Evolutionary conservation across 2,113 vertebrate species (phyloP).

Genomic region (Cariama cristata): DNA sequence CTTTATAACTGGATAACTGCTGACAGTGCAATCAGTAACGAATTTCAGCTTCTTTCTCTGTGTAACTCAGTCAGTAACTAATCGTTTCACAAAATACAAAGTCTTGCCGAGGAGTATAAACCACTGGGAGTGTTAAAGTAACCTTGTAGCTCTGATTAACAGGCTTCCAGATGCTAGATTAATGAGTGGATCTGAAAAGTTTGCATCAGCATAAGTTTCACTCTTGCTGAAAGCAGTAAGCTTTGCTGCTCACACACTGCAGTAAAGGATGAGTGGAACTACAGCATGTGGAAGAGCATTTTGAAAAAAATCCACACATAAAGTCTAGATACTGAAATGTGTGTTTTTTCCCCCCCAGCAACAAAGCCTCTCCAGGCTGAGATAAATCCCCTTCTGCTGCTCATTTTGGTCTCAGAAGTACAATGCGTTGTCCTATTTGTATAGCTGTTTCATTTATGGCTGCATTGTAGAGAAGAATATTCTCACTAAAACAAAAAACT

Average conservation of each 20-base stretch:
- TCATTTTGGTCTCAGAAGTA: slow-evolving; percentile 34
- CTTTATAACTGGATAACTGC: background rate
- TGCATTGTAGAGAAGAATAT: slow-evolving; percentile 2
- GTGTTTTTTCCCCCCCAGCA: background rate
- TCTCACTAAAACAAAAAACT: background rate
- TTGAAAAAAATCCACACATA: background rate
- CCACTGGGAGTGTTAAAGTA: slow-evolving; percentile 27
- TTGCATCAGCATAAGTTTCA: slow-evolving; percentile 52
- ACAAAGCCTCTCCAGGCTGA: background rate
- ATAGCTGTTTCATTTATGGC: slow-evolving; percentile 3
- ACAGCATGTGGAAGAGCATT: background rate
- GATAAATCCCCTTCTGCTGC: slow-evolving; percentile 4
- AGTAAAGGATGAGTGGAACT: background rate
- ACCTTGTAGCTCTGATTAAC: slow-evolving; percentile 53
- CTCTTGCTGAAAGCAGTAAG: slow-evolving; percentile 3
- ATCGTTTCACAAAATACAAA: slow-evolving; percentile 15
- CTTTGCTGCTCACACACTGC: background rate
- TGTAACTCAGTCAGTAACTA: slow-evolving; percentile 33
- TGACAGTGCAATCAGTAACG: background rate
- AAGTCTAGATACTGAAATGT: background rate
- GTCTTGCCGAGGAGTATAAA: background rate
- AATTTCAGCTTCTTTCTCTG: background rate
- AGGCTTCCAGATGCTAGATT: slow-evolving; percentile 59
- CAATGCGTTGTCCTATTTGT: background rate
- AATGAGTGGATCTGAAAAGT: slow-evolving; percentile 55